Conservation (phyloP, 2,888 invertebrate genomes). For the Chrysolina haemoptera region DNA sequence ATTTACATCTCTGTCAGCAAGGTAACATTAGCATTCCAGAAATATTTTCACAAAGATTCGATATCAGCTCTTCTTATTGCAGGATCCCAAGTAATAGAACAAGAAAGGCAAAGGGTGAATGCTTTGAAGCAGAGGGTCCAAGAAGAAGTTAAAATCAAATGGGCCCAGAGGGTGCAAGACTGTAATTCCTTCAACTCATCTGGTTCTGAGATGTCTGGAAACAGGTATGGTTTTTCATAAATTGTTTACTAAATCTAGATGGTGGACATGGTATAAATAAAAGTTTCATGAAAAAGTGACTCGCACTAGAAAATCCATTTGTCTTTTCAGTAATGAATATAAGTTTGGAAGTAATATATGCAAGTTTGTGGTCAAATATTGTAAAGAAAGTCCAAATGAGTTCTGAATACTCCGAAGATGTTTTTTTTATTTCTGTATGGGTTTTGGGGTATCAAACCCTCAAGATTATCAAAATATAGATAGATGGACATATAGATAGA, state of each 20-base stretch:
- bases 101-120: slow-evolving; percentile 89
- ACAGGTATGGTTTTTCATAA: slow-evolving; percentile 57
- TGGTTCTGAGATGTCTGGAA: slow-evolving; percentile 62
- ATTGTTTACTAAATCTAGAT: not conserved
- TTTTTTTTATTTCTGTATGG: too few relatives aligned
- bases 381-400: too few relatives aligned
- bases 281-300: not conserved
- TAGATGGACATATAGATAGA: too few relatives aligned
- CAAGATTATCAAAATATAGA: too few relatives aligned
- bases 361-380: too few relatives aligned
- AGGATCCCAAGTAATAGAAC: slow-evolving; percentile 94
- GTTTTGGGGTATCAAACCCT: too few relatives aligned
- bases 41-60: slow-evolving; percentile 1
- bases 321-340: too few relatives aligned
- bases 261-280: not conserved
- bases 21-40: slow-evolving; percentile 72
- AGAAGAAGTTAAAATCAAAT: slow-evolving; percentile 90
- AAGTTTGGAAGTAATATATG: too few relatives aligned
- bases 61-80: slow-evolving; percentile 44
- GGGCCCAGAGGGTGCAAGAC: slow-evolving; percentile 79
- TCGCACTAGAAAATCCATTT: not conserved
- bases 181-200: slow-evolving; percentile 74
- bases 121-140: slow-evolving; percentile 90
- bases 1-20: slow-evolving; percentile 90
- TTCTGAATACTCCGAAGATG: too few relatives aligned